Base-by-base conservation (phyloP, 2,113 vertebrate genomes). In the Atherinomorus stipes region DNA sequence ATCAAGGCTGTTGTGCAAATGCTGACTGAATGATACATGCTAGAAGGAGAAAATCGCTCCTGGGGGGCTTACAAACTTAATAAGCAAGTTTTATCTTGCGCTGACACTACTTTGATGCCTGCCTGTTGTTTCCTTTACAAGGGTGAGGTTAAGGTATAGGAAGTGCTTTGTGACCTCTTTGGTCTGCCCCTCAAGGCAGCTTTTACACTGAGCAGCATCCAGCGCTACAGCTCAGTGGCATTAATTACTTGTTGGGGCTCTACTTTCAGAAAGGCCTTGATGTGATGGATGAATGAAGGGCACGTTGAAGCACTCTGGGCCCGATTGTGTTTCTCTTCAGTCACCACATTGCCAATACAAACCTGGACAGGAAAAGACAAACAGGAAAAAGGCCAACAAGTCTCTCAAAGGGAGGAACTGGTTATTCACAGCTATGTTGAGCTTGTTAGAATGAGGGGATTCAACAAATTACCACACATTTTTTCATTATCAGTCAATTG, bases 271-370 rank as follows among this genome's bases (percentile, higher is more conserved):
- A 75, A 85, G 78, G 71, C 82, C 86, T 80, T 85, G 83, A 90
- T 81, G 83, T 93, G 91, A 93, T 92, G 89, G 90, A 91, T 91
- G 89, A 91, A 82, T 71, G 85, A 66, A 77, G 58, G 78, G 63
- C 76, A 75, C 73, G 70, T 70, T 73, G 75, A 77, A 53, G 70
- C 81, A 86, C 80, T 89, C 85, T 64, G 67, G 73, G 77, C 74
- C 86, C 50, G 81, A 92, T 87, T 89, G 86, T 90, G 89, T 91
- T 92, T 92, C 86, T 89, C 78, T 81, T 87, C 74, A 82, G 81
- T 85, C 81, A 71, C 73, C 80, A 78, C 73, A 77, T 80, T 80
- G 89, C 90, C 88, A 93, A 79, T 79, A 83, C 76, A 92, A 92
- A 92, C 83, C 83, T 88, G 82, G 76, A 91, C 84, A 74, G 75